Base-by-base conservation (phyloP, 2,888 invertebrate species). In the Parapristionchus giblindavisi region DNA sequence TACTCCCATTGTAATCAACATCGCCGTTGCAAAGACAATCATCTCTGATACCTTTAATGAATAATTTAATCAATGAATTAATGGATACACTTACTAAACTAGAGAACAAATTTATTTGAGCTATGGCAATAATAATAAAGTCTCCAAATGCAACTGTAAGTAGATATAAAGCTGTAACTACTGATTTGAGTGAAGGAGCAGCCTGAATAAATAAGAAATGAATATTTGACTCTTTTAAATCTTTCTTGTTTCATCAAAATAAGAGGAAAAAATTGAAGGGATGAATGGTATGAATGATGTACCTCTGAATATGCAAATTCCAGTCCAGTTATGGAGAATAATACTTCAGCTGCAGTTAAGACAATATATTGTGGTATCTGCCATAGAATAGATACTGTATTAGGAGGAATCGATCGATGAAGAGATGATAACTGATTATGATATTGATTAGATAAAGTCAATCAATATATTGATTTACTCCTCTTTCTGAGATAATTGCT, bases 111-210 rank as follows among this genome's bases (percentile, higher is more conserved):
- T 79, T 70, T 70, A 80, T 72, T 40, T 73, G 60, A n/a, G 76
- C 76, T 48, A 84, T 80, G 17, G 54, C 68, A 21, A 96, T 93
- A 0, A 96, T 95, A 76, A 98, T 92, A 48, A 96, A 90, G 89
- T 97, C 96, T 48, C 98, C 98, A 85, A 96, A 91, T 0, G 96
- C 94, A 0, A 94, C 94, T 0, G 96, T 95, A 54, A 97, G 90
- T 21, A 96, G 91, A 94, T 95, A 98, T 8, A 92, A 92, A 0
- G 96, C 94, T 88, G 93, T 93, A 68, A 98, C 89, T 0, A 98
- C 93, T 0, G 96, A 94, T 89, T 97, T 98, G 96, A 98, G 95
- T 78, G 92, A 92, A 6, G 91, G 88, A 0, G 97, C 96, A 0
- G 96, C 94, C 91, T 89, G 78, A 63, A 34, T 5, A n/a, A 24